These are phyloP conservation scores for Myoxocephalus aenaeus DNA, from an alignment of 2,797 vertebrate species.

Conservation along the genomic window DNA sequence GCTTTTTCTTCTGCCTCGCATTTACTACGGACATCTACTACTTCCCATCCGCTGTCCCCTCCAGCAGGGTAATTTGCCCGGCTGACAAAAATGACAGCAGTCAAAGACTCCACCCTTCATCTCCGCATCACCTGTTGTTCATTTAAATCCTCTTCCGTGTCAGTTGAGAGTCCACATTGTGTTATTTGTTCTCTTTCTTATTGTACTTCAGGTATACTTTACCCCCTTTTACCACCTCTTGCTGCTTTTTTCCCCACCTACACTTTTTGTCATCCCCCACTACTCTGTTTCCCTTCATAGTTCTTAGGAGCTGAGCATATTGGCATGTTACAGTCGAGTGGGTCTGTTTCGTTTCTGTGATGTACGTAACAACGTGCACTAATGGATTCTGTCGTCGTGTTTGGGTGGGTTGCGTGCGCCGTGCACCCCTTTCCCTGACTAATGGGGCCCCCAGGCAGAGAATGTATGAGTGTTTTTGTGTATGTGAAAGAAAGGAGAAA, in stretches of 20 bases:
- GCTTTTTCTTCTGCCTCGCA: conserved; percentile 55
- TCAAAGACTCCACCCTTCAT: conserved; percentile 17
- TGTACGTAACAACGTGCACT: conserved; percentile 85
- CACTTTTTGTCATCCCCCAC: conserved; percentile 31
- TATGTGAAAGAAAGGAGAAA: background rate
- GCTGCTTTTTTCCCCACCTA: conserved; percentile 8
- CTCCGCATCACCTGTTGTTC: conserved; percentile 62
- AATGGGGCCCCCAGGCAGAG: conserved; percentile 83
- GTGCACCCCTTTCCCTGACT: conserved; percentile 85
- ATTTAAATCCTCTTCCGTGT: conserved; percentile 42
- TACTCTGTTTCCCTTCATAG: conserved; percentile 49
- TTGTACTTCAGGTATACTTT: conserved; percentile 14
- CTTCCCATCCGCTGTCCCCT: conserved; percentile 37
- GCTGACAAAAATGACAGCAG: conserved; percentile 5
- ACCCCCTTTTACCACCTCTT: conserved; percentile 1
- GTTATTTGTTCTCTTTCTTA: conserved; percentile 22
- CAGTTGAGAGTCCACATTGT: conserved; percentile 8
- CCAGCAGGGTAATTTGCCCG: conserved; percentile 22
- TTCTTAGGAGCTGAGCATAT: conserved; percentile 83
- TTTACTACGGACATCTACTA: conserved; percentile 63
- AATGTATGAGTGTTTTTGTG: conserved; percentile 47
- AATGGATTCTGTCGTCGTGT: conserved; percentile 88
- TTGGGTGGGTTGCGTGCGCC: conserved; percentile 73
- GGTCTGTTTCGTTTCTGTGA: conserved; percentile 80
- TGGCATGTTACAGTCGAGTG: conserved; percentile 87